phyloP scores from a whole-genome alignment of 1,140 invertebrate species.

The Solenopsis invicta region DNA sequence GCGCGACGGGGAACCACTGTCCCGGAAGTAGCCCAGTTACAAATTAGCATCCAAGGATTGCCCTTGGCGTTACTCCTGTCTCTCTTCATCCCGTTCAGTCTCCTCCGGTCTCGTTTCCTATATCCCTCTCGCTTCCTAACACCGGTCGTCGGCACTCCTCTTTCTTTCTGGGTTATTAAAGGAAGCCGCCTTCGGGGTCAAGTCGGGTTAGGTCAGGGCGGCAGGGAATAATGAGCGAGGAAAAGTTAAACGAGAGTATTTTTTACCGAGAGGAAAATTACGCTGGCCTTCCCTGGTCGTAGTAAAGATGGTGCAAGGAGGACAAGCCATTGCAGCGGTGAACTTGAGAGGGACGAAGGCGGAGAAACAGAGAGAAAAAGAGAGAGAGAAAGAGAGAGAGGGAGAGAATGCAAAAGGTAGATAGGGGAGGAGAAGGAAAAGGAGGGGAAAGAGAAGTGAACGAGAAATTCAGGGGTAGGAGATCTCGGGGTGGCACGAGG shows the following conservation, averaged over 20 bases:
- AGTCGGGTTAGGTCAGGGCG: conserved; percentile 85
- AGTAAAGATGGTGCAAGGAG: conserved; percentile 69
- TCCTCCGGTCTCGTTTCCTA: conserved; percentile 62
- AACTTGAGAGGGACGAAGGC: conserved; percentile 46
- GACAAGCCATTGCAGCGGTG: conserved; percentile 49
- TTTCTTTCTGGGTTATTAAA: conserved; percentile 83
- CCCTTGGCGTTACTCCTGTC: conserved; percentile 83
- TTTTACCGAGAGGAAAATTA: conserved; percentile 85
- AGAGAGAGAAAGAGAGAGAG: conserved; percentile 6
- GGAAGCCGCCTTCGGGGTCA: conserved; percentile 84
- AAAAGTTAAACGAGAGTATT: conserved; percentile 86
- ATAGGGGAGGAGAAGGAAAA: conserved; percentile 68
- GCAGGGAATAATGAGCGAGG: conserved; percentile 84
- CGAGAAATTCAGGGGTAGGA: conserved; percentile 72
- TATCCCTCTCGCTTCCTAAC: conserved; percentile 56
- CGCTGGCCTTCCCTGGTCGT: conserved; percentile 74
- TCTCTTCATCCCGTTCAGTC: conserved; percentile 60
- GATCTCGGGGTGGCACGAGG: conserved; percentile 65
- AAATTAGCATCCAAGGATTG: conserved; percentile 86
- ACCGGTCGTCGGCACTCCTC: conserved; percentile 60
- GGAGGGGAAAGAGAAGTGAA: conserved; percentile 64
- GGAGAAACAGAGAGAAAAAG: conserved; percentile 32
- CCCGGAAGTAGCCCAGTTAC: conserved; percentile 85
- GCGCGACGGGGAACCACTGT: conserved; percentile 82
- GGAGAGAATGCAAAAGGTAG: conserved; percentile 14